Base-by-base conservation (phyloP, 2,888 invertebrate genomes). In the Diaperis boleti region DNA sequence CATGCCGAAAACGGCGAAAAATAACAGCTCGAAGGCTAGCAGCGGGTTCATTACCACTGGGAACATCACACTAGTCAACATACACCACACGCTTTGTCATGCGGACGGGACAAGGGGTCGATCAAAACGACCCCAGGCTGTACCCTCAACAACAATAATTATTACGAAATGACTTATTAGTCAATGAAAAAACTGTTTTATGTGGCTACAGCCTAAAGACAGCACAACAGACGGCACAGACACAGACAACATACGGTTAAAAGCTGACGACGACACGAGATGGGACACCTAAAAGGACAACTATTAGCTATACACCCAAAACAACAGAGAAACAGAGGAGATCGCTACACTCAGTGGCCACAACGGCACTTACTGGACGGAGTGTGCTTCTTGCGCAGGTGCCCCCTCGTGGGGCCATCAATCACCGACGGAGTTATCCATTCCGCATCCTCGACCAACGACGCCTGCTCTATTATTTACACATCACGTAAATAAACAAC, bases 1-100 rank as follows among this genome's bases (percentile, higher is more conserved):
- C 84, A 97, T 91, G 81, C 97, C 97, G 85, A 98, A 97, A 82
- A 98, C 91, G 81, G 96, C 95, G 88, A 96, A 97, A 89, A 98
- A 98, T 78, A 98, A 89, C 86, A 95, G 91, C 87, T 98, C 98
- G 86, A 98, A 92, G 75, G 96, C 96, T 83, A 94, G 90, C 84
- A 93, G 83, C 77, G 95, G 92, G 82, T 91, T 91, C 89, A 95
- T 92, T 84, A 87, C 85, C 85, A 90, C 92, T 92, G 88, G 68
- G 79, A 78, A 80, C 76, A 80, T 70, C 47, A 67, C 41, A 62
- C 65, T 65, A 62, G 39, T 37, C 57, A 52, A 41, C 37, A 10
- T n/a, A 50, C n/a, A 35, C 50, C 10, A 22, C 20, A 37, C 37
- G 22, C 14, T 11, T 13, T 37, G 6, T 33, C 54, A 54, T 44